Percentiles rank a stretch among this genome's conserved stretches.
These are phyloP conservation scores for Halichoerus grypus DNA, from an alignment of 2,113 vertebrate genomes.

Conservation along the genomic window DNA sequence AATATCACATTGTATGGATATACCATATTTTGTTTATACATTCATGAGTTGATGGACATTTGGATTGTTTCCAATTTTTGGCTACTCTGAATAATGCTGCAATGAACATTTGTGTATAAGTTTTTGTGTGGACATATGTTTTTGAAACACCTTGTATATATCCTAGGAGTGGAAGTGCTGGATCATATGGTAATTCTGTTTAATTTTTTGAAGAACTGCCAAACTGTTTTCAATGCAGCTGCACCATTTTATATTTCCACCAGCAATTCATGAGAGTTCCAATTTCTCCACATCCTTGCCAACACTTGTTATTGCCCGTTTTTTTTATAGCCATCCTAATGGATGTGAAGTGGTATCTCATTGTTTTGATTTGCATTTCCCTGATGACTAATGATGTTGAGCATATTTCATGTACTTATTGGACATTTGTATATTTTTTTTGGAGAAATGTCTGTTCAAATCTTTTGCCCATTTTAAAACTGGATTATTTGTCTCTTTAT, in stretches of 20 bases:
- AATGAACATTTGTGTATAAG: neutral
- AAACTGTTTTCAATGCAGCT: constrained; percentile 59
- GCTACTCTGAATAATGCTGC: neutral
- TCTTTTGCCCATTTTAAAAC: neutral
- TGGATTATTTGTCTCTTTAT: neutral
- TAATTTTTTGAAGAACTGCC: constrained; percentile 54
- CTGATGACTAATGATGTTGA: constrained; percentile 10
- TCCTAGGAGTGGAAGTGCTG: neutral
- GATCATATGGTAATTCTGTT: neutral
- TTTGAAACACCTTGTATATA: constrained; percentile 19
- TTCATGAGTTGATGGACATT: neutral
- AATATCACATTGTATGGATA: neutral
- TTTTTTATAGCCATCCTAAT: constrained; percentile 16
- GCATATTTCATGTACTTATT: neutral
- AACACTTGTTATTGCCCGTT: neutral
- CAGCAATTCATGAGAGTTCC: neutral
- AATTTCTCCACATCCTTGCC: constrained; percentile 50
- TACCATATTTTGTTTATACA: neutral
- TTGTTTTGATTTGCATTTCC: constrained; percentile 55
- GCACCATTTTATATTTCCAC: constrained; percentile 40
- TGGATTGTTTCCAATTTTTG: neutral
- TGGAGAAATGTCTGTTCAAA: constrained; percentile 28
- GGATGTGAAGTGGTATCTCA: neutral
- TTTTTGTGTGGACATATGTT: constrained; percentile 37
- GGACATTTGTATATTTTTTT: constrained; percentile 29